Evolutionary conservation across 2,888 invertebrate species (phyloP), one percentile per base, ranked within the genome.

Genomic region (Camponotus fellah): DNA sequence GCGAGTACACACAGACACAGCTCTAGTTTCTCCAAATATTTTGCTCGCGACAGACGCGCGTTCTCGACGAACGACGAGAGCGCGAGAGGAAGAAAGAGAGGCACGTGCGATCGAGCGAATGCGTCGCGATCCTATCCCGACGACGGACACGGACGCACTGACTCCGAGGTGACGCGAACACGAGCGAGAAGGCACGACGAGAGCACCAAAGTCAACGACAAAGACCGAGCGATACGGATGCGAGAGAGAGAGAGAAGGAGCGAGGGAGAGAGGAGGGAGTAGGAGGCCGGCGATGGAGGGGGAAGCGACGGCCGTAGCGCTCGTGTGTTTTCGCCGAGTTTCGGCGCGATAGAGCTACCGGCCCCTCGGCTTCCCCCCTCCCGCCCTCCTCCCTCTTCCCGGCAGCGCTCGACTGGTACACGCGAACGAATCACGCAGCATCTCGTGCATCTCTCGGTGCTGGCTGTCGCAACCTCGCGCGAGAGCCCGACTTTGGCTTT

Each of bases 131-230:
- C 85, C 82, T 75, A 83, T 84, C 87, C 85, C 76, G 34, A 82
- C 82, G 71, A 53, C 85, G 84, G 84, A 79, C 85, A 86, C 83
- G 83, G 83, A 87, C 90, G 87, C 88, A 92, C 92, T 90, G 91
- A 88, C 86, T 79, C 77, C 66, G 77, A 14, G 10, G 88, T 77
- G 88, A 88, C 69, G 84, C 46, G 85, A 83, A 71, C 76, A 49
- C 83, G 88, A 83, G 43, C 56, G 77, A 65, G 82, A 68, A 75
- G 79, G 81, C 83, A 77, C 83, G 88, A 86, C n/a, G 85, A 76
- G 79, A 87, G 53, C 72, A 49, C 65, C 84, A 80, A 66, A 66
- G 49, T 56, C 66, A 60, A 65, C 65, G 64, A 53, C 46, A 12
- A 49, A 40, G 66, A 32, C 40, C n/a, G 49, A 46, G 21, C 66